These are phyloP conservation scores for Fregata magnificens DNA, from an alignment of 2,113 vertebrate species.

Conservation along the genomic window DNA sequence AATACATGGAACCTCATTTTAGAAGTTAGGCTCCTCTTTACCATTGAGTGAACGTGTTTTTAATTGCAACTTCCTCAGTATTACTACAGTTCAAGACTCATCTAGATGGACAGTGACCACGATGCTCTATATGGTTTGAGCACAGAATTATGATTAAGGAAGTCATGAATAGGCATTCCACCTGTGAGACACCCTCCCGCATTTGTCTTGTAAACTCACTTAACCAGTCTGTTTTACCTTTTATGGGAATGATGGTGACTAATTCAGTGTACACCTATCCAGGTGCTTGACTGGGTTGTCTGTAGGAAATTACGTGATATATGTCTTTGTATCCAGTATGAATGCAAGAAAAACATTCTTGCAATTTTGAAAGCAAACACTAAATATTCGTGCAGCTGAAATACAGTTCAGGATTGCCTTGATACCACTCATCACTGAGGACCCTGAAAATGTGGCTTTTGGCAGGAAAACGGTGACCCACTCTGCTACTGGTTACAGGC, in stretches of 20 bases:
- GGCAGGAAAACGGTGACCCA: rapidly evolving
- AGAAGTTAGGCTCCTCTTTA: background rate
- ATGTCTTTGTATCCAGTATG: background rate
- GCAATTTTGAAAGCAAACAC: background rate
- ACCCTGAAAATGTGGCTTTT: background rate
- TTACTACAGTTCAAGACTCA: rapidly evolving
- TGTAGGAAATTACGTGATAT: background rate
- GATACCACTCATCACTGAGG: background rate
- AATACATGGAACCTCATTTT: background rate
- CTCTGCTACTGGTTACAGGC: background rate
- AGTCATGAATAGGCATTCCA: rapidly evolving
- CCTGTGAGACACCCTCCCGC: background rate
- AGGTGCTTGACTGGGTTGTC: background rate
- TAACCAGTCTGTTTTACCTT: background rate
- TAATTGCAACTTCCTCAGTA: background rate
- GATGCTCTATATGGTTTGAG: background rate
- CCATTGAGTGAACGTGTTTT: background rate
- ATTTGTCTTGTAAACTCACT: background rate
- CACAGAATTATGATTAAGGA: background rate
- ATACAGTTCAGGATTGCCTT: background rate
- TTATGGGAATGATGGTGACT: background rate
- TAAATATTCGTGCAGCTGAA: background rate
- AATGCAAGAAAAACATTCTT: background rate
- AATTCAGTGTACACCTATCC: background rate
- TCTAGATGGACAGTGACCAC: rapidly evolving